Evolutionary conservation across 2,888 invertebrate species (phyloP).

Genomic region (Sepioteuthis lessoniana): DNA sequence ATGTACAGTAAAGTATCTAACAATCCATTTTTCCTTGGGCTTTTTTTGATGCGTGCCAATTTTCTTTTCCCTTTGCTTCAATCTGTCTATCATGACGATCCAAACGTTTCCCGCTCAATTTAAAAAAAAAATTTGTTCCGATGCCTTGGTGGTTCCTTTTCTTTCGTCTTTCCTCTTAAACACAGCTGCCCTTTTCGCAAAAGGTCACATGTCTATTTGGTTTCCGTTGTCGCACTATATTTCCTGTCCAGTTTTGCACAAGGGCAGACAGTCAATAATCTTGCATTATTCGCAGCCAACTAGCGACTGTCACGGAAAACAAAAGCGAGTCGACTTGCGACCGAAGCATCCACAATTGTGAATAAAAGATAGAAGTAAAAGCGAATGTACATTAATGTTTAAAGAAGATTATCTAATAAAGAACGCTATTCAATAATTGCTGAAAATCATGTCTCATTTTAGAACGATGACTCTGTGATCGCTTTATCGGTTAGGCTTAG

Average conservation of each 20-base stretch:
- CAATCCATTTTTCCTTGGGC: too few relatives aligned
- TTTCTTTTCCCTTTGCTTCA: background rate
- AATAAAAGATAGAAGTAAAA: too few relatives aligned
- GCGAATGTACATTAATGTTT: too few relatives aligned
- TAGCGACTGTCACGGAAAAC: background rate
- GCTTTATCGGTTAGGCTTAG: too few relatives aligned
- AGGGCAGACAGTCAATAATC: background rate
- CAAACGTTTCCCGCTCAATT: background rate
- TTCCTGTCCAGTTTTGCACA: slow-evolving; percentile 2
- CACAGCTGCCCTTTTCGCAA: background rate
- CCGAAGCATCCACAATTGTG: too few relatives aligned
- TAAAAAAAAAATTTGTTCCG: too few relatives aligned
- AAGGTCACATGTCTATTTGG: background rate
- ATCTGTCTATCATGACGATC: background rate
- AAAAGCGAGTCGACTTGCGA: too few relatives aligned
- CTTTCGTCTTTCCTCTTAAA: background rate
- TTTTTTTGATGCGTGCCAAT: background rate
- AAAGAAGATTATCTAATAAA: too few relatives aligned
- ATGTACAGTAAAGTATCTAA: too few relatives aligned
- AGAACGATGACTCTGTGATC: too few relatives aligned
- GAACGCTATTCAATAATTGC: too few relatives aligned
- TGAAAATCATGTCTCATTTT: too few relatives aligned
- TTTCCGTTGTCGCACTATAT: background rate
- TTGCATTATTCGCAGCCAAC: background rate
- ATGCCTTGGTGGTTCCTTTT: background rate